Conservation (phyloP, 2,888 invertebrate genomes). For the Noctua pronuba region DNA sequence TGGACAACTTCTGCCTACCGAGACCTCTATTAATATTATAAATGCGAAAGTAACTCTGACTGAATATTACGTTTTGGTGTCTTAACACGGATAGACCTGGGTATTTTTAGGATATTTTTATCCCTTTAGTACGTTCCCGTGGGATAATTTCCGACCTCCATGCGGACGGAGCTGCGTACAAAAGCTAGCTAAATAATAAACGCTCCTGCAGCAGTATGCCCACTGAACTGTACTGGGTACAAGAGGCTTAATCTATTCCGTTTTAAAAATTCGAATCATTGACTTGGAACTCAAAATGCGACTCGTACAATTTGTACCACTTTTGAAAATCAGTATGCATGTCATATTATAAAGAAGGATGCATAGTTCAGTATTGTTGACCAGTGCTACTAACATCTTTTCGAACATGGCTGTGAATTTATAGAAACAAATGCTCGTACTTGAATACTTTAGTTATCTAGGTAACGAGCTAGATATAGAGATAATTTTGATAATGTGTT, state of each 20-base stretch:
- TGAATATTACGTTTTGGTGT: background rate
- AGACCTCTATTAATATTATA: background rate
- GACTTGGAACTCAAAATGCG: background rate
- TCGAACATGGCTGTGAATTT: slow-evolving; percentile 4
- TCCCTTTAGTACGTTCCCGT: background rate
- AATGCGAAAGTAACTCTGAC: background rate
- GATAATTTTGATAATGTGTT: slow-evolving; percentile 1
- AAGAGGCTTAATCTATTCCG: background rate
- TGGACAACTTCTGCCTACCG: no score
- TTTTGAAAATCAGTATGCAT: slow-evolving; percentile 36
- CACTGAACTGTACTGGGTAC: no score
- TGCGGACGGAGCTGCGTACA: no score
- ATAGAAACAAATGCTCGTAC: background rate
- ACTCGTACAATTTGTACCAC: background rate
- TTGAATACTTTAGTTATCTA: background rate
- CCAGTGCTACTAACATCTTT: slow-evolving; percentile 31
- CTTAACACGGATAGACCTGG: background rate
- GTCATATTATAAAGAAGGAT: slow-evolving; percentile 2
- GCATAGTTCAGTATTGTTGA: slow-evolving; percentile 22
- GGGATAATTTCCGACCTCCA: background rate
- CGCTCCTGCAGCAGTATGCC: no score
- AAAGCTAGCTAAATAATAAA: no score
- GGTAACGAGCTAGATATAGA: background rate
- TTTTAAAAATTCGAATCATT: background rate
- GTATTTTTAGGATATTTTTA: background rate